Percentiles rank a stretch among this genome's conserved stretches.
Conservation (phyloP, 2,888 invertebrate species). For the Atrina japonica region DNA sequence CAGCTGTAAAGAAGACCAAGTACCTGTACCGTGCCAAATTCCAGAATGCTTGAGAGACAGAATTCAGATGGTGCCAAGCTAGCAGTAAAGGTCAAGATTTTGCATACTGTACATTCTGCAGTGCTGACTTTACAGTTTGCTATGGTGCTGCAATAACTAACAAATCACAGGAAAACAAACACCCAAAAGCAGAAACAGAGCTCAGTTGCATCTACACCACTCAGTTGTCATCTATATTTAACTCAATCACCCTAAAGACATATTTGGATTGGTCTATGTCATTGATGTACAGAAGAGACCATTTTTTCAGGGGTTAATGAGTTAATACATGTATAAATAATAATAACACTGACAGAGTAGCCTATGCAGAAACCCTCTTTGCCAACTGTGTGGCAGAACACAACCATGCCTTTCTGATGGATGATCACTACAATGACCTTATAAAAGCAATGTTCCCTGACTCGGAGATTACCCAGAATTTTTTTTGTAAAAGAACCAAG, state of each 20-base stretch:
- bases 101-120: constrained; percentile 17
- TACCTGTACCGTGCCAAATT: too few species aligned
- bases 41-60: too few species aligned
- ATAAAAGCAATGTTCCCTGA: constrained; percentile 52
- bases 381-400: constrained; percentile 47
- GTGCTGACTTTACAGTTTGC: constrained; percentile 12
- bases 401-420: constrained; percentile 45
- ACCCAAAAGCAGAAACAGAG: constrained; percentile 1
- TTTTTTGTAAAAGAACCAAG: constrained; percentile 46
- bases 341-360: constrained; percentile 11
- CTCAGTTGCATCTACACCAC: constrained; percentile 2
- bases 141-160: constrained; percentile 27
- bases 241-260: too few species aligned
- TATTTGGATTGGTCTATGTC: too few species aligned
- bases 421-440: constrained; percentile 46
- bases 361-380: constrained; percentile 47
- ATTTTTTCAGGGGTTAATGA: too few species aligned
- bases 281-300: too few species aligned
- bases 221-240: constrained; percentile 7
- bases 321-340: too few species aligned
- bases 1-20: too few species aligned
- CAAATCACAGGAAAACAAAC: constrained; percentile 13
- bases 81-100: neutral
- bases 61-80: too few species aligned
- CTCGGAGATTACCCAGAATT: constrained; percentile 48